These are phyloP conservation scores for Aphaenogaster rudis DNA, from an alignment of 1,140 invertebrate species.

Conservation along the genomic window DNA sequence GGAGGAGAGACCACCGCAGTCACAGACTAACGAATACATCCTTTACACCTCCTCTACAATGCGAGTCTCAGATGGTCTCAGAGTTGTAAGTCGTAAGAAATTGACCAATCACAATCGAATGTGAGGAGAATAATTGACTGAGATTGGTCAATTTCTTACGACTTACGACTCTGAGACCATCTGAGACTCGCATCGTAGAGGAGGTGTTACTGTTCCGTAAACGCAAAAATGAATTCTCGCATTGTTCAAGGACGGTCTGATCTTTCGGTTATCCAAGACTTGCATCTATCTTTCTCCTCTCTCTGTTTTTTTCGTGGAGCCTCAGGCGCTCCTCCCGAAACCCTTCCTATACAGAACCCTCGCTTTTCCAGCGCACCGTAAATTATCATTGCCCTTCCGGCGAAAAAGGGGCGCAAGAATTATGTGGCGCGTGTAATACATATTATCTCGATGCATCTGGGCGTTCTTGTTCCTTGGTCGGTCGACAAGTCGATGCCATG, in stretches of 20 bases:
- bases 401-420: constrained; percentile 29
- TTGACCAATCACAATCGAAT: too few relatives aligned
- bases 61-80: too few relatives aligned
- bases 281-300: background rate
- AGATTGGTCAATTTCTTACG: too few relatives aligned
- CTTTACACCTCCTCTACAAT: background rate
- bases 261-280: background rate
- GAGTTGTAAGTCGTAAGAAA: too few relatives aligned
- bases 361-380: constrained; percentile 22
- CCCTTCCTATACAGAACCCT: background rate
- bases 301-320: background rate
- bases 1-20: background rate
- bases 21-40: background rate
- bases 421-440: constrained; percentile 41
- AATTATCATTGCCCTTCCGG: constrained; percentile 35
- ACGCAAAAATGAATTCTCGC: background rate
- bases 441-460: constrained; percentile 56
- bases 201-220: background rate
- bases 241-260: background rate
- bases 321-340: background rate
- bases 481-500: constrained; percentile 53
- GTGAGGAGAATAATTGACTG: too few relatives aligned
- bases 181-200: too few relatives aligned
- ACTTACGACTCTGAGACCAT: too few relatives aligned
- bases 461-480: constrained; percentile 30